Base-by-base conservation (phyloP, 2,888 invertebrate genomes). In the Erynnis tages region DNA sequence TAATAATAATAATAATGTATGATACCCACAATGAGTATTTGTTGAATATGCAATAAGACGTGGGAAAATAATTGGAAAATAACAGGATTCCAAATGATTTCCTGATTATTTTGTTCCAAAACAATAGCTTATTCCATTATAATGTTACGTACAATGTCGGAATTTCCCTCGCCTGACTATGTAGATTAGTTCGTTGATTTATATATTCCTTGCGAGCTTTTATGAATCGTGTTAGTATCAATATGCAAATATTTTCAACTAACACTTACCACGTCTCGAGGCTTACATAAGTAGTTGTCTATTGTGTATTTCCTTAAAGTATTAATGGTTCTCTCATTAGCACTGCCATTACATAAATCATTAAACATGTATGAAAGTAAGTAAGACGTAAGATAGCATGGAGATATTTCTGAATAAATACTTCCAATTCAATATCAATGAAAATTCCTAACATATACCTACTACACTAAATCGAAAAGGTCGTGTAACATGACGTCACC, bases 11-110 rank as follows among this genome's bases (percentile, higher is more conserved):
- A n/a, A n/a, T n/a, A n/a, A n/a, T n/a, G 54, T 52, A 55, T 56
- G 52, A 57, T 57, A 67, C 69, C 65, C 62, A 73, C 69, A 71
- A 68, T 66, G 65, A 57, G 63, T 61, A 69, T 66, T 50, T 43
- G 50, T 65, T 76, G 78, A 78, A 82, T 82, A 80, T 70, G 69
- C 71, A 79, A 77, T 72, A 76, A 61, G 45, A 62, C 72, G 79
- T 81, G 81, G 66, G 82, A 83, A 79, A 69, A 70, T 61, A 69
- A 79, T 74, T 69, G 67, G 67, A 73, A 76, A 68, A 67, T 67
- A 72, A 69, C 63, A 61, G 65, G 56, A 69, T 64, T 61, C 47
- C 23, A 30, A 58, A 59, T 47, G 37, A 14, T 43, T 50, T 25
- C 43, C 50, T 34, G 34, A 50, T 50, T 25, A 53, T 54, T 45